phyloP scores from a whole-genome alignment of 2,888 invertebrate genomes.

The Lapara coniferarum region DNA sequence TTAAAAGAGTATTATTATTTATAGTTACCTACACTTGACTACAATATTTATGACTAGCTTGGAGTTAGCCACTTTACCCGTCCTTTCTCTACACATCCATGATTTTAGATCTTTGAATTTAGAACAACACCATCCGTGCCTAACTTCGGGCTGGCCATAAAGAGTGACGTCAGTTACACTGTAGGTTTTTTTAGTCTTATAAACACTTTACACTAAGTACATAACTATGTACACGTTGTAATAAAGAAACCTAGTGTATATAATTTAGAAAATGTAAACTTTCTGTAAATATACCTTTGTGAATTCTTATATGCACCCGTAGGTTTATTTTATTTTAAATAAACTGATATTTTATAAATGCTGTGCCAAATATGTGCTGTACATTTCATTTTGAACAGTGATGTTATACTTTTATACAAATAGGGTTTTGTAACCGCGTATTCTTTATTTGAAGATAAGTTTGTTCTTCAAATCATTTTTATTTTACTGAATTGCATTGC shows the following conservation, averaged over 20 bases:
- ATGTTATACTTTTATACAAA: background rate
- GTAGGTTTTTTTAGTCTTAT: background rate
- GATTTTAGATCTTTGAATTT: too few species aligned
- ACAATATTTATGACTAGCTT: too few species aligned
- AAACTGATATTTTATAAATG: constrained; percentile 18
- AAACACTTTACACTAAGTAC: background rate
- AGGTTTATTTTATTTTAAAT: constrained; percentile 20
- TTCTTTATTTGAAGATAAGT: too few species aligned
- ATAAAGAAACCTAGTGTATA: background rate
- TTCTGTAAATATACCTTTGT: constrained; percentile 39
- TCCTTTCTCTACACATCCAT: too few species aligned
- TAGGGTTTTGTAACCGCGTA: background rate
- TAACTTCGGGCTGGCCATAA: too few species aligned
- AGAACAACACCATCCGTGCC: too few species aligned
- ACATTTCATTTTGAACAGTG: constrained; percentile 19
- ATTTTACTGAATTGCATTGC: too few species aligned
- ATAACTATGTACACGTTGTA: background rate
- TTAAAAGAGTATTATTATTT: too few species aligned
- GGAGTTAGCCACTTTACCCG: too few species aligned
- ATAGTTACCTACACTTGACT: too few species aligned
- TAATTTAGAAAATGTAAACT: constrained; percentile 28
- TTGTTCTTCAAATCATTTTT: too few species aligned
- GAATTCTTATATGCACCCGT: constrained; percentile 24
- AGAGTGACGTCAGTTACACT: too few species aligned
- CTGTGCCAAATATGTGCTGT: constrained; percentile 32